These are phyloP conservation scores for Anastrepha ludens DNA, from an alignment of 1,140 invertebrate species.

Conservation along the genomic window DNA sequence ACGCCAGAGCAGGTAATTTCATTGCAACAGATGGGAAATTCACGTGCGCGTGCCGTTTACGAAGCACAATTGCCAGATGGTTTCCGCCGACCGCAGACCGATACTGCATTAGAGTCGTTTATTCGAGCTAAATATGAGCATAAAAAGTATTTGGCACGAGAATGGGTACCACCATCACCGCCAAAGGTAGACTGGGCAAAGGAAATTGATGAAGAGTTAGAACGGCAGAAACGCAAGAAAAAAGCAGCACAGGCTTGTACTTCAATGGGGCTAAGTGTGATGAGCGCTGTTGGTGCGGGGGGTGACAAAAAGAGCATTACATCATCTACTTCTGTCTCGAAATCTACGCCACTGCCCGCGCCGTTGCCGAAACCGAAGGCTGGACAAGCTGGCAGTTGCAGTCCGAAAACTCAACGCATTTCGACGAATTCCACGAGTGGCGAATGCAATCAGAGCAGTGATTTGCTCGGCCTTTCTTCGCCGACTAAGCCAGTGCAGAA, in stretches of 20 bases:
- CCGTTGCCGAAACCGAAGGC: conserved; percentile 75
- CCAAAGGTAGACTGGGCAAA: conserved; percentile 90
- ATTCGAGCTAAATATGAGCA: conserved; percentile 98
- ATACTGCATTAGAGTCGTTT: conserved; percentile 94
- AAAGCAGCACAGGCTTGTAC: conserved; percentile 77
- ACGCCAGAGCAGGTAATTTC: conserved; percentile 96
- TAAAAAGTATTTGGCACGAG: conserved; percentile 97
- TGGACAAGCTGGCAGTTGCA: conserved; percentile 76
- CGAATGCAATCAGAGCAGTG: conserved; percentile 69
- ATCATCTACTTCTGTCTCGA: conserved; percentile 59
- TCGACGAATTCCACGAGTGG: conserved; percentile 75
- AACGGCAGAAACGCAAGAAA: conserved; percentile 86
- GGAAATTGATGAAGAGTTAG: conserved; percentile 90
- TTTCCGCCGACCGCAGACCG: conserved; percentile 95
- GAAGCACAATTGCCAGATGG: conserved; percentile 97
- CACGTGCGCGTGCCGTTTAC: conserved; percentile 95
- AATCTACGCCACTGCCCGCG: conserved; percentile 71
- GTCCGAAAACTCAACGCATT: conserved; percentile 79
- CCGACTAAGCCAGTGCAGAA: conserved; percentile 71
- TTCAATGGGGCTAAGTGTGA: conserved; percentile 63
- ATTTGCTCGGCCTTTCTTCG: conserved; percentile 75
- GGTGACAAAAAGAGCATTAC: conserved; percentile 74
- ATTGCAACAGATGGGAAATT: conserved; percentile 98
- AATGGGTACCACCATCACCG: conserved; percentile 92
- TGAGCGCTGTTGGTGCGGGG: conserved; percentile 67